A percentile compares a stretch with the other conserved stretches of the same genome.
phyloP scores from a whole-genome alignment of 2,888 invertebrate genomes.

The Sphecodes monilicornis region DNA sequence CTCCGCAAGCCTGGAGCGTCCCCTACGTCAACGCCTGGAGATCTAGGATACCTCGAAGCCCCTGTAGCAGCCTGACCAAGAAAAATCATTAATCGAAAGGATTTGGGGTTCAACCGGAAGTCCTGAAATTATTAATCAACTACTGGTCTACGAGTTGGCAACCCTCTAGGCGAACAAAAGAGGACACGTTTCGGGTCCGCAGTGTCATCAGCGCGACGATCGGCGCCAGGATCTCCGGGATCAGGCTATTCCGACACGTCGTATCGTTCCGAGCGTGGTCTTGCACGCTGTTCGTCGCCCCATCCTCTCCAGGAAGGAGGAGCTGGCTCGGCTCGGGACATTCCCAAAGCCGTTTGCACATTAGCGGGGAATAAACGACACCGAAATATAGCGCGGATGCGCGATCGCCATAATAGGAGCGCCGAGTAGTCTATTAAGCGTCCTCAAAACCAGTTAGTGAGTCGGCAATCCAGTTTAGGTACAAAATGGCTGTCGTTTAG shows the following conservation, averaged over 20 bases:
- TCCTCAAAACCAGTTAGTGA: constrained; percentile 84
- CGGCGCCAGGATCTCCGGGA: background rate
- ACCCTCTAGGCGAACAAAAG: background rate
- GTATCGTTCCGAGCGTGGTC: constrained; percentile 4
- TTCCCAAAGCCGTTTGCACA: constrained; percentile 66
- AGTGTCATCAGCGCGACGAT: background rate
- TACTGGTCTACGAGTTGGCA: background rate
- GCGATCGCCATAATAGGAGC: constrained; percentile 81
- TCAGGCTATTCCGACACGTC: constrained; percentile 3
- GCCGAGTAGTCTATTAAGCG: constrained; percentile 83
- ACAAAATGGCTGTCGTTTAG: constrained; percentile 85
- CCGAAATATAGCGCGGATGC: constrained; percentile 77
- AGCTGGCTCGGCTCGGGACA: constrained; percentile 40
- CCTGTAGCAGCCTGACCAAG: background rate
- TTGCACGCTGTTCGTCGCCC: background rate
- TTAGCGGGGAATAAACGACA: constrained; percentile 78
- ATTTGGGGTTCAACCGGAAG: background rate
- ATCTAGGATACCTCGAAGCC: background rate
- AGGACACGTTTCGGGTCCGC: constrained; percentile 22
- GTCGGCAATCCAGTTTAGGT: constrained; percentile 85
- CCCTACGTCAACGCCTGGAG: background rate
- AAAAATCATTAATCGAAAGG: background rate
- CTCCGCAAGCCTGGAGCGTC: background rate
- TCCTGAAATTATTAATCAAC: background rate
- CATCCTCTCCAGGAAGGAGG: constrained; percentile 25